Conservation (phyloP, 2,888 invertebrate genomes). For the Alcis repandata region DNA sequence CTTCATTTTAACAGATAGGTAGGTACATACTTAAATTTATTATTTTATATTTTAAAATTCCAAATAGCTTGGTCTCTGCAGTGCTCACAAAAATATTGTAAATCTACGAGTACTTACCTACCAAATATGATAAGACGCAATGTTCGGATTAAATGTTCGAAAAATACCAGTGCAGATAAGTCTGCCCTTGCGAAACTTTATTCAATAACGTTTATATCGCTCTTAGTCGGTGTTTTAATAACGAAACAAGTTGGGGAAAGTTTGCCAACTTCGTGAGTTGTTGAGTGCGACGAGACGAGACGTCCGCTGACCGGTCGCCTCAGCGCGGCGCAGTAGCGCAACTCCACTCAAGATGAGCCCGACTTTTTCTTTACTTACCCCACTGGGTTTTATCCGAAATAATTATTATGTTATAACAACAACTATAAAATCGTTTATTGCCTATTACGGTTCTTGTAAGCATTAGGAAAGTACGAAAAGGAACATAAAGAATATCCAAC, state of each 20-base stretch:
- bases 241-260: constrained; percentile 23
- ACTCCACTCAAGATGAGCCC: neutral
- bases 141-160: too few relatives aligned
- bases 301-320: neutral
- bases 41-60: too few relatives aligned
- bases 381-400: neutral
- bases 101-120: too few relatives aligned
- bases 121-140: too few relatives aligned
- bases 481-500: constrained; percentile 22
- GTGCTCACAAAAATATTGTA: too few relatives aligned
- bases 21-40: too few relatives aligned
- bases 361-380: neutral
- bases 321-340: neutral
- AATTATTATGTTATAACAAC: constrained; percentile 7
- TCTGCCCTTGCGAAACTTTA: constrained; percentile 1
- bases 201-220: constrained; percentile 15
- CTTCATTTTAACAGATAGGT: too few relatives aligned
- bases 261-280: neutral
- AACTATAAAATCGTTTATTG: constrained; percentile 8
- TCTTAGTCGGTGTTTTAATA: constrained; percentile 25
- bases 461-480: constrained; percentile 16
- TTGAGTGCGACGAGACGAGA: neutral
- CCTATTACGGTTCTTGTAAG: constrained; percentile 12
- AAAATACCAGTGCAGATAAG: too few relatives aligned
- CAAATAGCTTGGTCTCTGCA: too few relatives aligned